Base-by-base conservation (phyloP, 2,888 invertebrate species). In the Biston betularia region DNA sequence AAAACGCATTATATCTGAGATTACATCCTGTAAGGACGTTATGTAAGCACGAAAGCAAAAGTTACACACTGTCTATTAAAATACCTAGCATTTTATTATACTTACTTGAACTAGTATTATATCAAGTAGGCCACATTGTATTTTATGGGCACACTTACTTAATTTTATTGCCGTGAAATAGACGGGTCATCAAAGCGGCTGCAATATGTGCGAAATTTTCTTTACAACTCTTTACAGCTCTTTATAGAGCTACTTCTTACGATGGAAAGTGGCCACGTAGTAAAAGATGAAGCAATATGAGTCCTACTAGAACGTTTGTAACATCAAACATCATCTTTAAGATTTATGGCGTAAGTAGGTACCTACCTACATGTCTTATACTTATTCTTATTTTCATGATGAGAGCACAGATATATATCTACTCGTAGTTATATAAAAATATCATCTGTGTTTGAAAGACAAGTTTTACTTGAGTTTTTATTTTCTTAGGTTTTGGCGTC, bases 121-220 rank as follows among this genome's bases (percentile, higher is more conserved):
- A 5, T 49, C 10, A 46, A 61, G 8, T 56, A n/a, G 57, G 65
- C 57, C 57, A 57, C 48, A 46, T 46, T 61, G 56, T 57, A 48
- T 46, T 42, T 60, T 65, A 61, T 65, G 46, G 12, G 40, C 56
- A 40, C n/a, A 50, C 49, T 65, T 65, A 50, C 54, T 50, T 38
- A 60, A 55, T 52, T 61, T 61, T 65, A 61, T 65, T 56, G 38
- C 65, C 65, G 65, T 65, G 61, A 55, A 53, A 61, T 53, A 35
- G 0, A 34, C 14, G 3, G 24, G 24, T 14, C 60, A 60, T 60
- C 52, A 60, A 45, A 48, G 15, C n/a, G 7, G 35, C 53, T 52
- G 48, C 64, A 59, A 65, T 44, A 55, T 52, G 65, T 65, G 52
- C 35, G 58, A 58, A 58, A 48, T 58, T 58, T 58, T 33, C 49